These are phyloP conservation scores for Synanthedon myopaeformis DNA, from an alignment of 2,888 invertebrate species.

Conservation along the genomic window DNA sequence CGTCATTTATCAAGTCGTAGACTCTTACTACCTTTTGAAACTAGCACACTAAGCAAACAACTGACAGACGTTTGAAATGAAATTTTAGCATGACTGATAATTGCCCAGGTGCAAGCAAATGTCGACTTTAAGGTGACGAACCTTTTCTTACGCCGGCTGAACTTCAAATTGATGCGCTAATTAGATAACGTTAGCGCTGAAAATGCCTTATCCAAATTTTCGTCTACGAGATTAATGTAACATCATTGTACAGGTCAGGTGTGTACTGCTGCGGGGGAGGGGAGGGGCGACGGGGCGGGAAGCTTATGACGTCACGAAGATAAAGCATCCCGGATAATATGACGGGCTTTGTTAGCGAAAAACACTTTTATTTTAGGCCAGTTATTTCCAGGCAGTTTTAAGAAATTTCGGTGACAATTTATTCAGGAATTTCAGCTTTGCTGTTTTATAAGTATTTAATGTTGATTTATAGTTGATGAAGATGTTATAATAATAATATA, in stretches of 20 bases:
- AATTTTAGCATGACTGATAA: too few species aligned
- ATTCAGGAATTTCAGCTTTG: neutral
- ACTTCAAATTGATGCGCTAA: neutral
- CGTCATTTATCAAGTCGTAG: too few species aligned
- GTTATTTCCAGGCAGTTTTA: neutral
- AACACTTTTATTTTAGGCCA: slow-evolving; percentile 5
- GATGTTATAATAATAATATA: too few species aligned
- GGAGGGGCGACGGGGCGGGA: slow-evolving; percentile 13
- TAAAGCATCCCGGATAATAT: slow-evolving; percentile 14
- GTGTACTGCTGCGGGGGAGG: slow-evolving; percentile 13
- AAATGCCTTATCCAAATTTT: neutral
- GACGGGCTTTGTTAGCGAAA: slow-evolving; percentile 6
- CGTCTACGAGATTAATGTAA: neutral
- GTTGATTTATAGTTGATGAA: too few species aligned
- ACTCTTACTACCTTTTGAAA: too few species aligned
- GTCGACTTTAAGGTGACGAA: too few species aligned
- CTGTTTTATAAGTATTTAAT: too few species aligned
- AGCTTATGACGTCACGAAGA: slow-evolving; percentile 25
- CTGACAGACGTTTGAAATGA: too few species aligned
- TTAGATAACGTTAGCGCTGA: neutral
- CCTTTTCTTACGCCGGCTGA: too few species aligned
- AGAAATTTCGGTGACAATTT: neutral
- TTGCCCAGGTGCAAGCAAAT: too few species aligned
- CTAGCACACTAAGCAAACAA: too few species aligned
- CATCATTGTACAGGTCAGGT: slow-evolving; percentile 7